Evolutionary conservation across 2,113 vertebrate species (phyloP).

Genomic region (Phodopus roborovskii): DNA sequence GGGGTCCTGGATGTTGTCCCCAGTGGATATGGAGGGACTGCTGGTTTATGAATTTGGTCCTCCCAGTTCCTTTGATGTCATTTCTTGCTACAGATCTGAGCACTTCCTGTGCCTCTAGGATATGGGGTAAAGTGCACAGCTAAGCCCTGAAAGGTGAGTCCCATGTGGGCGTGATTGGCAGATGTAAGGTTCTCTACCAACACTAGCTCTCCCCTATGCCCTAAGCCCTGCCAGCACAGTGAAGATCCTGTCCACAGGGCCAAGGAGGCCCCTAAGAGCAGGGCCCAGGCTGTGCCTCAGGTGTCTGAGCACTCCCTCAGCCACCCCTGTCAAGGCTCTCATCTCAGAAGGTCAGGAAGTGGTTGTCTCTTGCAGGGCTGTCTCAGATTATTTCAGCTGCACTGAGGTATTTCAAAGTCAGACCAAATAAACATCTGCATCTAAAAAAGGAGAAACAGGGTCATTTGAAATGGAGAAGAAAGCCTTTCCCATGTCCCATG

Average conservation of each 20-base stretch:
- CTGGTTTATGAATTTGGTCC: neutral
- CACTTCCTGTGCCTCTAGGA: neutral
- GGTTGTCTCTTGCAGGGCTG: slow-evolving; percentile 30
- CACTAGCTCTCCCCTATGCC: neutral
- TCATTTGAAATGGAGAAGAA: slow-evolving; percentile 74
- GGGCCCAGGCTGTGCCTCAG: neutral
- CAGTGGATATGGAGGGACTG: neutral
- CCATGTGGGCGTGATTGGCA: neutral
- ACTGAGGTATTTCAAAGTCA: slow-evolving; percentile 66
- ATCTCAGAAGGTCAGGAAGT: slow-evolving; percentile 51
- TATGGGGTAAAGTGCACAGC: neutral
- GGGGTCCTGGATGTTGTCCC: neutral
- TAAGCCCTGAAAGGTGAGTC: neutral
- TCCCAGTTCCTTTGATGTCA: neutral
- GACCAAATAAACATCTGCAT: slow-evolving; percentile 78
- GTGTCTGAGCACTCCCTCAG: neutral
- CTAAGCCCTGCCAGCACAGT: neutral
- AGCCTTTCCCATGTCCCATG: slow-evolving; percentile 65
- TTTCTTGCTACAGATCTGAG: neutral
- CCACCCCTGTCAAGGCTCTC: neutral
- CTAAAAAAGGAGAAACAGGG: slow-evolving; percentile 71
- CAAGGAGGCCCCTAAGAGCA: accelerated
- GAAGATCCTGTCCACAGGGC: neutral
- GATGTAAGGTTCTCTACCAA: neutral
- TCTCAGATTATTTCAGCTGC: slow-evolving; percentile 76